Percentiles rank a stretch among this genome's conserved stretches.
phyloP scores from a whole-genome alignment of 2,888 invertebrate genomes.

The Drosophila hamatofila region DNA sequence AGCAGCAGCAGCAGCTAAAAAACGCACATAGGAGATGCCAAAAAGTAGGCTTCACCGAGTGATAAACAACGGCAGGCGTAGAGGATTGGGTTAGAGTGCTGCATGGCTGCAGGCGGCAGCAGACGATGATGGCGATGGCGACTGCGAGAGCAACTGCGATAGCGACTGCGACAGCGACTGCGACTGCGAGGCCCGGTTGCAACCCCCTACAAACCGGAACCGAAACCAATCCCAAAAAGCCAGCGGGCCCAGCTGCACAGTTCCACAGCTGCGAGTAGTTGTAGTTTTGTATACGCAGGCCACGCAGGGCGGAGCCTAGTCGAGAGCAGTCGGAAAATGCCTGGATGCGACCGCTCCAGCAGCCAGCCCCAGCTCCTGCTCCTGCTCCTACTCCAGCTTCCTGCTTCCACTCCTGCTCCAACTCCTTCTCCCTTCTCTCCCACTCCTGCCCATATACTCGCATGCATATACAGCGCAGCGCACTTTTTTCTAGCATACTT shows the following conservation, averaged over 20 bases:
- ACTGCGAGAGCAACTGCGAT: conserved; percentile 24
- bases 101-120: conserved; percentile 41
- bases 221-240: conserved; percentile 75
- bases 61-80: conserved; percentile 71
- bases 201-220: conserved; percentile 72
- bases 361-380: conserved; percentile 1
- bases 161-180: conserved; percentile 10
- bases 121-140: conserved; percentile 23
- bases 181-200: conserved; percentile 39
- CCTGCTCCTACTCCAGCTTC: conserved; percentile 10
- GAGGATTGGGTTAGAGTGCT: background rate
- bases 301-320: conserved; percentile 63
- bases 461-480: conserved; percentile 29
- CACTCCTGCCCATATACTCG: conserved; percentile 11
- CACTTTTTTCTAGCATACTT: conserved; percentile 60
- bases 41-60: conserved; percentile 77
- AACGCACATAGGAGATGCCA: conserved; percentile 65
- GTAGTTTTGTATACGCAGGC: conserved; percentile 58
- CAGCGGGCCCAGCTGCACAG: conserved; percentile 57
- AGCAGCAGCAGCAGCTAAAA: conserved; percentile 11
- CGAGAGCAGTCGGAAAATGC: conserved; percentile 36
- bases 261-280: conserved; percentile 42
- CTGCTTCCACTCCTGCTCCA: background rate
- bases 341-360: conserved; percentile 31
- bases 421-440: no score